These are phyloP conservation scores for Drosophila sulfurigaster DNA, from an alignment of 1,140 invertebrate genomes.

Conservation along the genomic window DNA sequence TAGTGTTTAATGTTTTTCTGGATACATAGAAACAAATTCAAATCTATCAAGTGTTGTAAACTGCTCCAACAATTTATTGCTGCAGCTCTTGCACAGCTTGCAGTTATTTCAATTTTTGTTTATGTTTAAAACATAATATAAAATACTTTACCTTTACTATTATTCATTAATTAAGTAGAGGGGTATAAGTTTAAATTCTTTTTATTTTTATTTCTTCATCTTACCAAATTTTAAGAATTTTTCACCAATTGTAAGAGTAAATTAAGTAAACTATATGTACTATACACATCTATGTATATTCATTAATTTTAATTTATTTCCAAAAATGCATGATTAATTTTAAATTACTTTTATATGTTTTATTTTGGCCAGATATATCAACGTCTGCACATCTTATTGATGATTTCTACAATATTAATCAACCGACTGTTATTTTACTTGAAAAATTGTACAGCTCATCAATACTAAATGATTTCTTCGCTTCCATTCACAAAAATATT, in stretches of 20 bases:
- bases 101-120: too few species aligned
- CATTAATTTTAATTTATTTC: conserved; percentile 1
- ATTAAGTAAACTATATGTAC: neutral
- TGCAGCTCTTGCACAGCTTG: too few species aligned
- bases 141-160: too few species aligned
- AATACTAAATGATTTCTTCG: conserved; percentile 58
- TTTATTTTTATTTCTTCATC: too few species aligned
- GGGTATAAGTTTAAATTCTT: neutral
- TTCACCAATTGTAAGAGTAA: conserved; percentile 1
- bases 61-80: neutral
- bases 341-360: conserved; percentile 37
- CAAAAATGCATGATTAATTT: conserved; percentile 4
- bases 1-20: too few species aligned
- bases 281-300: neutral
- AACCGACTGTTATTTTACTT: conserved; percentile 27
- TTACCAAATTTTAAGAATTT: neutral
- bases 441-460: conserved; percentile 41
- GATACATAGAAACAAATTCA: neutral
- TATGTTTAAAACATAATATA: too few species aligned
- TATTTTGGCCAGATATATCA: conserved; percentile 59
- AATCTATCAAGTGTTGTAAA: neutral
- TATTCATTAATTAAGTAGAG: too few species aligned
- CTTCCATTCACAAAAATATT: conserved; percentile 41
- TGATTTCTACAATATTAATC: conserved; percentile 46
- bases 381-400: conserved; percentile 50